A percentile compares a stretch with the other conserved stretches of the same genome.
Evolutionary conservation across 2,797 vertebrate genomes (phyloP).

Genomic region (Cryptoblepharus egeriae): DNA sequence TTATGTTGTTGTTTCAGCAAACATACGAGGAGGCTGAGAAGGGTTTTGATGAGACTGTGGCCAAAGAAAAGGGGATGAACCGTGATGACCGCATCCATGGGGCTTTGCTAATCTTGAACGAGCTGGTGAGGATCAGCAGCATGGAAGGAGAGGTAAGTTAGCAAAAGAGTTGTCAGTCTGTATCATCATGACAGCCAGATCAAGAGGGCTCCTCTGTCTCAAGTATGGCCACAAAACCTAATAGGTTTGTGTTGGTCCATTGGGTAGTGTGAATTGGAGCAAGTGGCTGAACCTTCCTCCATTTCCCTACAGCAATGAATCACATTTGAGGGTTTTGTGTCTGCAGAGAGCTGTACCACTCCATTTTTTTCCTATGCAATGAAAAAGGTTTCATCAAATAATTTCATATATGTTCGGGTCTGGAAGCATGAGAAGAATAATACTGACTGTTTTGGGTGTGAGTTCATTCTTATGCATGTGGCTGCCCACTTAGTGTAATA

Average conservation of each 20-base stretch:
- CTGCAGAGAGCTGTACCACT: no score
- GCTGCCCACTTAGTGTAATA: background rate
- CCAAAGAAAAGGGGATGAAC: constrained; percentile 98
- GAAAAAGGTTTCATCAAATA: no score
- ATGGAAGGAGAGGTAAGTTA: constrained; percentile 97
- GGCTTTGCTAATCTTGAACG: constrained; percentile 95
- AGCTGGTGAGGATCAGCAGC: constrained; percentile 98
- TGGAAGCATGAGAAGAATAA: no score
- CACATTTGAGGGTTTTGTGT: no score
- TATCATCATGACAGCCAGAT: background rate
- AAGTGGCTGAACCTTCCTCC: no score
- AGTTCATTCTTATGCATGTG: no score
- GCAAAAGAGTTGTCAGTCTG: background rate
- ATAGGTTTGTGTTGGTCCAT: background rate
- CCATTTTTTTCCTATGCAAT: no score
- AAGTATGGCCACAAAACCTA: no score
- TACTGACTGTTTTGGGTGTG: no score
- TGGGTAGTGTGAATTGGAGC: no score
- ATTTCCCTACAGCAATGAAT: no score
- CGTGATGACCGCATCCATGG: constrained; percentile 96
- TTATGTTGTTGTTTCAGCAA: constrained; percentile 78
- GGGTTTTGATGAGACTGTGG: constrained; percentile 95
- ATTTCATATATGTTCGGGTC: no score
- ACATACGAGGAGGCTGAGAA: constrained; percentile 97
- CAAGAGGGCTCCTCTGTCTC: background rate